These are phyloP conservation scores for Periophthalmodon schlosseri DNA, from an alignment of 2,113 vertebrate genomes.

Conservation along the genomic window DNA sequence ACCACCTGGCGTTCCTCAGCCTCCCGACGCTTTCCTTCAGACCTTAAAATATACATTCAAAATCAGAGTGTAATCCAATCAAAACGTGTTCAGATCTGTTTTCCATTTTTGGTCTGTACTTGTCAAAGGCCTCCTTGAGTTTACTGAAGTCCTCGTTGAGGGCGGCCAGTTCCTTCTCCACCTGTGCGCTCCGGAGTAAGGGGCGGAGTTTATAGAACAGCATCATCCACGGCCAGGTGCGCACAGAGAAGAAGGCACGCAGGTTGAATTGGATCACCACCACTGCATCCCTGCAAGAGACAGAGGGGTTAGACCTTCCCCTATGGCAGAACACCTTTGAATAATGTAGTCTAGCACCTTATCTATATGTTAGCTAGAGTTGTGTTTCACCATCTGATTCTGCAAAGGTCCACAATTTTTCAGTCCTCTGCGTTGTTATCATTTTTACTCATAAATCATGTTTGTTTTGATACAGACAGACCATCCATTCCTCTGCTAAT, in stretches of 20 bases:
- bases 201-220: slow-evolving; percentile 98
- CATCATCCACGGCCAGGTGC: slow-evolving; percentile 97
- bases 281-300: slow-evolving; percentile 76
- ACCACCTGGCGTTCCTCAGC: slow-evolving; percentile 91
- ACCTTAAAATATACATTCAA: slow-evolving; percentile 28
- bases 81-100: not conserved
- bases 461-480: too few species aligned
- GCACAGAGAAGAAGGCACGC: slow-evolving; percentile 89
- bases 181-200: slow-evolving; percentile 87
- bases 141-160: slow-evolving; percentile 88
- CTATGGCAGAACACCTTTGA: not conserved
- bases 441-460: too few species aligned
- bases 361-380: not conserved
- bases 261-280: slow-evolving; percentile 96
- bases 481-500: too few species aligned
- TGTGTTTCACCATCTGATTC: too few species aligned
- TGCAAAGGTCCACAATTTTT: not conserved
- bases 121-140: slow-evolving; percentile 87
- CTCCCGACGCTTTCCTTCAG: slow-evolving; percentile 87
- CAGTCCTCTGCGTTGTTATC: too few species aligned
- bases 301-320: not conserved
- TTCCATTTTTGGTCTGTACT: slow-evolving; percentile 25
- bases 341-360: not conserved
- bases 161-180: slow-evolving; percentile 86
- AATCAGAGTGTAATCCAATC: not conserved